phyloP scores from a whole-genome alignment of 92 coral and sea anemone species.

The Muricea muricata region DNA sequence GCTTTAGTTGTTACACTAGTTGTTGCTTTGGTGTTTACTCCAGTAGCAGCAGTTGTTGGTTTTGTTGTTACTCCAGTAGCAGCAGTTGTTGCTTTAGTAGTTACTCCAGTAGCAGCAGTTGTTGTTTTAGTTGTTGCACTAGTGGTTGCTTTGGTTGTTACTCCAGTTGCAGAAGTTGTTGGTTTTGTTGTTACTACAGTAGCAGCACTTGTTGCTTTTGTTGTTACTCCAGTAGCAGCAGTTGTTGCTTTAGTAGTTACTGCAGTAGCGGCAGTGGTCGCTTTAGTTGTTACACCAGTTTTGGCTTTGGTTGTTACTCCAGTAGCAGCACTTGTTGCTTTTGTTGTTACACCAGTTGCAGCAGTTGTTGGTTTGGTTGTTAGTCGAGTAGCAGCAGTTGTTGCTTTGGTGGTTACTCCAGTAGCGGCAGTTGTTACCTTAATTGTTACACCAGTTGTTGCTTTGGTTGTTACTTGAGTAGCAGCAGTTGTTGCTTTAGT shows the following conservation, averaged over 20 bases:
- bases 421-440: not conserved
- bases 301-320: constrained; percentile 4
- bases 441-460: not conserved
- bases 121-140: constrained; percentile 3
- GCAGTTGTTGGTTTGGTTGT: not conserved
- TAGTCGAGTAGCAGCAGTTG: constrained; percentile 2
- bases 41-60: not conserved
- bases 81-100: not conserved
- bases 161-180: not conserved
- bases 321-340: constrained; percentile 15
- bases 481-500: not conserved
- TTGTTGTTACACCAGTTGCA: not conserved
- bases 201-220: constrained; percentile 2
- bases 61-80: not conserved
- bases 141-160: constrained; percentile 11
- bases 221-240: constrained; percentile 7
- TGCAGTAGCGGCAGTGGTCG: not conserved
- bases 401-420: not conserved
- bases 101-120: not conserved
- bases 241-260: not conserved
- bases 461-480: not conserved
- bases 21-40: not conserved
- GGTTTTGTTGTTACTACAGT: not conserved
- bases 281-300: constrained; percentile 12
- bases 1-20: not conserved